Evolutionary conservation across 1,140 invertebrate species (phyloP).

Genomic region (Grapholita molesta): DNA sequence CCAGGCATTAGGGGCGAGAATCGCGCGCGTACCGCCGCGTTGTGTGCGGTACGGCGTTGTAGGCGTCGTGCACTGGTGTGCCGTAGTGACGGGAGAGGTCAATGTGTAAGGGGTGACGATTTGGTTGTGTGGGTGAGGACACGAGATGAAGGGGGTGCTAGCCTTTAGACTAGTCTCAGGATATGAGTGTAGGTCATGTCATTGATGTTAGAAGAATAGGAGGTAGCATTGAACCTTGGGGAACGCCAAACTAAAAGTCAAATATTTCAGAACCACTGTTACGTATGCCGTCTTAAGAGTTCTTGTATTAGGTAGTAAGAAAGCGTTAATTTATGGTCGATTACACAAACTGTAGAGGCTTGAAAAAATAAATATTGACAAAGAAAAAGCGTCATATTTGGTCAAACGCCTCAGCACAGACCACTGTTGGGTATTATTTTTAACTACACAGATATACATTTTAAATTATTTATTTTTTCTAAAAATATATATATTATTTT

Average conservation of each 20-base stretch:
- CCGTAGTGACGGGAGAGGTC: slow-evolving; percentile 13
- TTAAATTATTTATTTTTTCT: too few species aligned
- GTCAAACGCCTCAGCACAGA: background rate
- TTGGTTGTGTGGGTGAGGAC: slow-evolving; percentile 25
- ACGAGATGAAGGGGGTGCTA: background rate
- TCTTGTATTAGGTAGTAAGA: too few species aligned
- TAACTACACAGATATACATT: too few species aligned
- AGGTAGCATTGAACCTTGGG: background rate
- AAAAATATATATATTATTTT: too few species aligned
- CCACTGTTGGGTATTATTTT: background rate
- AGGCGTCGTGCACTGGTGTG: slow-evolving; percentile 20
- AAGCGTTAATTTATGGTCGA: background rate
- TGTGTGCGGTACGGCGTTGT: slow-evolving; percentile 43
- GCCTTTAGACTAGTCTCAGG: background rate
- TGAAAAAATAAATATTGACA: background rate
- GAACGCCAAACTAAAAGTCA: background rate
- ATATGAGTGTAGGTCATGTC: slow-evolving; percentile 8
- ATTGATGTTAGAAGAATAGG: too few species aligned
- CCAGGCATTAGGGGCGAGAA: slow-evolving; percentile 54
- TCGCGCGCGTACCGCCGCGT: slow-evolving; percentile 35
- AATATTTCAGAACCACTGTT: background rate
- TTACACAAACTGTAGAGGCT: background rate
- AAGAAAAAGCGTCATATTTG: background rate
- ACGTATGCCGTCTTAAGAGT: too few species aligned
- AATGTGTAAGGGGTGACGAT: slow-evolving; percentile 16